Base-by-base conservation (phyloP, 2,797 vertebrate species). In the Microctenopoma stevenorrisi region DNA sequence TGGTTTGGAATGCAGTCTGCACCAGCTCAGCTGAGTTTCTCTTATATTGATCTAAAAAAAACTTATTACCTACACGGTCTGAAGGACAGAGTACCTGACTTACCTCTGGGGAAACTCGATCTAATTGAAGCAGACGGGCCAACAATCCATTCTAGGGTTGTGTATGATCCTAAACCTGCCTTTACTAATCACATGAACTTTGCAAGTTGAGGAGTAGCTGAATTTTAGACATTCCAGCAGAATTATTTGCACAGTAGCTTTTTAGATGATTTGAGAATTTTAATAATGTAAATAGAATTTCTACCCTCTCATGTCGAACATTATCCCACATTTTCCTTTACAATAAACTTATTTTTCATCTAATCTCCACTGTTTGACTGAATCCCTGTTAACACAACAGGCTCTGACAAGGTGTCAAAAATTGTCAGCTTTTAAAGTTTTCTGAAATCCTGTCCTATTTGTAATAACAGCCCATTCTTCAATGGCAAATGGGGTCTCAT, bases 1-100 rank as follows among this genome's bases (percentile, higher is more conserved):
- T 89, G 92, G 90, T 76, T 85, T 90, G 91, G 92, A 92, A 93
- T 93, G 90, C 82, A 79, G 88, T 81, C 74, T 74, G 84, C 84
- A 79, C 64, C 78, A 63, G 83, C 68, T 75, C 75, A 33, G 70
- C 14, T 30, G 81, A 81, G 81, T 79, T 74, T 46, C 79, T 80
- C 90, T 90, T 81, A 81, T 85, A 86, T 86, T 85, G 72, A 87
- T 84, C 81, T 91, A 88, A 88, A 91, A 85, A 89, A 51, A 89
- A 85, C 82, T 78, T 58, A 64, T 54, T 74, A 64, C 74, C 70
- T 60, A 72, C 55, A 65, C 25, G 16, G 47, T 64, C 54, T 71
- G 61, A 64, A 54, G 44, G 55, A 55, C 26, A 66, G 37, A 33
- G 77, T 66, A 86, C 76, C 84, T 75, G 74, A 80, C 83, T 85